These are phyloP conservation scores for Falco biarmicus DNA, from an alignment of 2,797 vertebrate species.

Conservation along the genomic window DNA sequence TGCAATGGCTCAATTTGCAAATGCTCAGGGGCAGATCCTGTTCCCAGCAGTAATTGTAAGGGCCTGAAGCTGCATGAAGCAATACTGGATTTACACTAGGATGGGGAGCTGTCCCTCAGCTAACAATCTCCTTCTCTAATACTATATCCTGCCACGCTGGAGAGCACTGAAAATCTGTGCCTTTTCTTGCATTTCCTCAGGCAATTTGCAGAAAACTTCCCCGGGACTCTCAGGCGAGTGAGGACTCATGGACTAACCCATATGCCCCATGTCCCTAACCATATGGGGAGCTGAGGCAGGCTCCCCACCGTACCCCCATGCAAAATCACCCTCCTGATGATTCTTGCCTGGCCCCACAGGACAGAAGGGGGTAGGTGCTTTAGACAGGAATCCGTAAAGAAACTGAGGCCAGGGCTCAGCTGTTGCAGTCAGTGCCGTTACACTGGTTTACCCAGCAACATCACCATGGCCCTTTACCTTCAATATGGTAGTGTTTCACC, in stretches of 20 bases:
- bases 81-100: background rate
- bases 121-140: background rate
- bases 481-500: rapidly evolving
- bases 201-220: background rate
- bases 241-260: background rate
- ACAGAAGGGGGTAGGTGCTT: background rate
- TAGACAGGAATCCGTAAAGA: background rate
- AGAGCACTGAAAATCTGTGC: background rate
- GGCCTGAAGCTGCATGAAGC: background rate
- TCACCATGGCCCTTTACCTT: background rate
- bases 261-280: background rate
- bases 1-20: background rate
- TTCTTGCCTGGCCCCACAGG: background rate
- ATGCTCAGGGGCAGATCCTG: background rate
- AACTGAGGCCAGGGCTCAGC: background rate
- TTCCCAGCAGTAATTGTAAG: background rate
- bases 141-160: background rate
- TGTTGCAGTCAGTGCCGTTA: too few species aligned
- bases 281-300: background rate
- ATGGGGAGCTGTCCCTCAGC: background rate
- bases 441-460: background rate
- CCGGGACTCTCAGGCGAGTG: background rate
- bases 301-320: background rate
- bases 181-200: background rate
- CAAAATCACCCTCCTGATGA: background rate